Conservation (phyloP, 2,797 vertebrate species). For the Cirrhinus molitorella region DNA sequence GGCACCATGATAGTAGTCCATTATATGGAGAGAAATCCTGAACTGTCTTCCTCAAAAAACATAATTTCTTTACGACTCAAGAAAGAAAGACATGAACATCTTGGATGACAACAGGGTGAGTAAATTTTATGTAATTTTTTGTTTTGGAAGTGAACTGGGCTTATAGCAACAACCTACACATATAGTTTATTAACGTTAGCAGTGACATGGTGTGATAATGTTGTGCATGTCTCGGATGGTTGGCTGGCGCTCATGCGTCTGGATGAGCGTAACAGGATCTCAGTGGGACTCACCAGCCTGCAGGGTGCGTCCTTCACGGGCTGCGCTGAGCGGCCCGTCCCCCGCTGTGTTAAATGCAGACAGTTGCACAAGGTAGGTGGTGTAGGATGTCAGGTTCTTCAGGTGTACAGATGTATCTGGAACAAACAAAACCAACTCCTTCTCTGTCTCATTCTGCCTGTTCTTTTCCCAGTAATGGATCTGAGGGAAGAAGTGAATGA, state of each 20-base stretch:
- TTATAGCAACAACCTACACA: neutral
- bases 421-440: constrained; percentile 90
- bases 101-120: too few relatives aligned
- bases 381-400: constrained; percentile 93
- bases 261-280: constrained; percentile 7
- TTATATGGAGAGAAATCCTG: too few relatives aligned
- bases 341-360: constrained; percentile 93
- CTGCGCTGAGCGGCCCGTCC: constrained; percentile 89
- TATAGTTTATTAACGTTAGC: neutral
- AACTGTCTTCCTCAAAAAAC: too few relatives aligned
- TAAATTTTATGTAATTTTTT: too few relatives aligned
- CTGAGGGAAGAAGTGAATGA: constrained; percentile 69
- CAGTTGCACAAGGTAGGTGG: constrained; percentile 86
- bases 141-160: neutral
- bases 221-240: constrained; percentile 21
- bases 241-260: neutral
- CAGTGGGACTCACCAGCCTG: constrained; percentile 83
- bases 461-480: constrained; percentile 93
- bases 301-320: constrained; percentile 84
- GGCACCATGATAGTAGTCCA: too few relatives aligned
- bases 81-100: too few relatives aligned
- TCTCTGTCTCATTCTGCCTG: constrained; percentile 88
- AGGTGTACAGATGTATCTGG: constrained; percentile 85
- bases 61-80: too few relatives aligned
- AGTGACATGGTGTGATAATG: constrained; percentile 12